phyloP scores from a whole-genome alignment of 2,113 vertebrate genomes.

The Xerus inauris region DNA sequence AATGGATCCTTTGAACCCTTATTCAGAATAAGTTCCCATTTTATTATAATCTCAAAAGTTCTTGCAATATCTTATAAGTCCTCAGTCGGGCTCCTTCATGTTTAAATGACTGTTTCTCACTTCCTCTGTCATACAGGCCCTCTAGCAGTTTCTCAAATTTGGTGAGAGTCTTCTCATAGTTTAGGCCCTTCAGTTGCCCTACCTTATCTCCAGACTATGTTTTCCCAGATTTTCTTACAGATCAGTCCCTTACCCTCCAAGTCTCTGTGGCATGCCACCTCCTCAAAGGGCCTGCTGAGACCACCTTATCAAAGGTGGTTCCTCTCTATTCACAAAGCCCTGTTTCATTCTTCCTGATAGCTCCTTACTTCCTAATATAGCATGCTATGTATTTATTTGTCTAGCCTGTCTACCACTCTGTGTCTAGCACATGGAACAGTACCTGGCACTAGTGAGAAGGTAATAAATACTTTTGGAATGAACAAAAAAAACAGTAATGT shows the following conservation, averaged over 20 bases:
- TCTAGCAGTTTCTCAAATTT: neutral
- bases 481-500: neutral
- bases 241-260: neutral
- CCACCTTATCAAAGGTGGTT: neutral
- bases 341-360: neutral
- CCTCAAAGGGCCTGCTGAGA: neutral
- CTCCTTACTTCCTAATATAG: neutral
- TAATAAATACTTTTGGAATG: neutral
- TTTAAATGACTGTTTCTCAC: neutral
- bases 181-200: neutral
- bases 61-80: neutral
- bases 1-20: neutral
- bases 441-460: neutral
- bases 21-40: neutral
- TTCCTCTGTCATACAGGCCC: neutral
- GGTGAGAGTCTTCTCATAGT: neutral
- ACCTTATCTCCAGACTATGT: neutral
- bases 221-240: neutral
- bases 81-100: neutral
- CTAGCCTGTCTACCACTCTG: neutral
- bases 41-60: neutral
- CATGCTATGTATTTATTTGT: neutral
- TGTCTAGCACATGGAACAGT: neutral
- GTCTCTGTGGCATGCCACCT: neutral
- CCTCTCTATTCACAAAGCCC: neutral